A percentile compares a stretch with the other conserved stretches of the same genome.
Conservation (phyloP, 1,140 invertebrate genomes). For the Penaeus indicus region DNA sequence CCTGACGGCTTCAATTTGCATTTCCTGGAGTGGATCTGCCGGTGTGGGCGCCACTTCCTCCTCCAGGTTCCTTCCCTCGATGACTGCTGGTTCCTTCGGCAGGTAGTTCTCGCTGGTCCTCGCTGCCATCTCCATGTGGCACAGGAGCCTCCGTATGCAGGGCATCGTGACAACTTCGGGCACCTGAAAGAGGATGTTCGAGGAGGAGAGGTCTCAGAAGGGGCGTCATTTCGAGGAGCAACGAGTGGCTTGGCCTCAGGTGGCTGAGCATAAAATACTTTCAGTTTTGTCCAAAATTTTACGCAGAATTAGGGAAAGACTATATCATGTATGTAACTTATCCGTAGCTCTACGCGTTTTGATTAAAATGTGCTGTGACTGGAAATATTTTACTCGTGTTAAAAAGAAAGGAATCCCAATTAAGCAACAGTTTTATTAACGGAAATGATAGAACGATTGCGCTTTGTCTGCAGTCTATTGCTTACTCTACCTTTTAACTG, state of each 20-base stretch:
- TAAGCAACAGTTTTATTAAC: too few species aligned
- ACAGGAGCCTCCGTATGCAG: conserved; percentile 37
- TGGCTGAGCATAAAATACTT: too few species aligned
- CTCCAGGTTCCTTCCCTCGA: conserved; percentile 23
- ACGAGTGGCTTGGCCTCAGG: not conserved
- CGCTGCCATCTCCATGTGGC: conserved; percentile 37
- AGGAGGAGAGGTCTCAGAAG: not conserved
- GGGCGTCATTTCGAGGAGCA: not conserved
- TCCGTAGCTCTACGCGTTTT: too few species aligned
- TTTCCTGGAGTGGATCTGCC: conserved; percentile 44
- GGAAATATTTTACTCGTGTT: too few species aligned
- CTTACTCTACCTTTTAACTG: too few species aligned
- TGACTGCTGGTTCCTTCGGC: conserved; percentile 5
- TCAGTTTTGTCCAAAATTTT: too few species aligned
- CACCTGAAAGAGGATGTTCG: not conserved
- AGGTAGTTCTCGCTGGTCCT: conserved; percentile 56
- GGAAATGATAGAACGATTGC: too few species aligned
- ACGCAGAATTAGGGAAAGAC: too few species aligned
- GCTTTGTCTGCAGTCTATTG: too few species aligned
- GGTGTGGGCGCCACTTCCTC: conserved; percentile 41
- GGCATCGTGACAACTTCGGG: conserved; percentile 37
- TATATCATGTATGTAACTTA: too few species aligned
- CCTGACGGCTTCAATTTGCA: conserved; percentile 44
- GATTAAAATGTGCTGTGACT: too few species aligned
- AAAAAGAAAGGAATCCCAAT: too few species aligned